Evolutionary conservation across 2,888 invertebrate genomes (phyloP).

Genomic region (Dimorphilus gyrociliatus): DNA sequence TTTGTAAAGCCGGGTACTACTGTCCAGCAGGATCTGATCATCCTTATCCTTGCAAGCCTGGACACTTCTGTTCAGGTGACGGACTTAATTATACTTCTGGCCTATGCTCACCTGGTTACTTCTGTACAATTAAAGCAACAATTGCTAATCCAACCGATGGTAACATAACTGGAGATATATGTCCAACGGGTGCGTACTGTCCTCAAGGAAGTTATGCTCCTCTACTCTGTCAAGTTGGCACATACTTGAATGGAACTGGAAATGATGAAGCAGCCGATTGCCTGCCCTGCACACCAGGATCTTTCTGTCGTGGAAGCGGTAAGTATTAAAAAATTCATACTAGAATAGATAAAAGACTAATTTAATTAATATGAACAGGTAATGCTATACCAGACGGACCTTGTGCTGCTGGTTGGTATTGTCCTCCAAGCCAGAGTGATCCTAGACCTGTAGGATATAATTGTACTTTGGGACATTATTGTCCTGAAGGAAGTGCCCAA

Average conservation of each 20-base stretch:
- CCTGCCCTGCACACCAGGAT: conserved; percentile 12
- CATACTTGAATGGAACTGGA: conserved; percentile 13
- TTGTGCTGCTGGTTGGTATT: conserved; percentile 26
- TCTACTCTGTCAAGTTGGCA: conserved; percentile 15
- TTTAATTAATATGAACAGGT: too few species aligned
- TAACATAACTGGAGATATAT: conserved; percentile 24
- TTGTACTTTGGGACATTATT: conserved; percentile 29
- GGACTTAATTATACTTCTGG: conserved; percentile 21
- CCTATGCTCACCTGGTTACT: conserved; percentile 22
- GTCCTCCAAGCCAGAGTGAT: conserved; percentile 23
- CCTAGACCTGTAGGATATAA: conserved; percentile 18
- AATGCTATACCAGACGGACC: conserved; percentile 18
- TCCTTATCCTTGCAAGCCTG: conserved; percentile 20
- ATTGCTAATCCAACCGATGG: conserved; percentile 24
- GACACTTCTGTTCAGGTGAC: conserved; percentile 21
- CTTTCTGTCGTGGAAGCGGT: conserved; percentile 23
- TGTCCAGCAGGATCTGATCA: conserved; percentile 22
- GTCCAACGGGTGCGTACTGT: conserved; percentile 25
- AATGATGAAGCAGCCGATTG: conserved; percentile 12
- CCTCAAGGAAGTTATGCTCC: conserved; percentile 19
- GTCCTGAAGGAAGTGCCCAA: conserved; percentile 17
- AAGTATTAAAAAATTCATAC: too few species aligned
- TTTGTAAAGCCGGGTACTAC: conserved; percentile 19
- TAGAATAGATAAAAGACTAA: too few species aligned
- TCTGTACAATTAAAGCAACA: conserved; percentile 18